phyloP scores from a whole-genome alignment of 2,113 vertebrate genomes.

The Microtus oregoni region DNA sequence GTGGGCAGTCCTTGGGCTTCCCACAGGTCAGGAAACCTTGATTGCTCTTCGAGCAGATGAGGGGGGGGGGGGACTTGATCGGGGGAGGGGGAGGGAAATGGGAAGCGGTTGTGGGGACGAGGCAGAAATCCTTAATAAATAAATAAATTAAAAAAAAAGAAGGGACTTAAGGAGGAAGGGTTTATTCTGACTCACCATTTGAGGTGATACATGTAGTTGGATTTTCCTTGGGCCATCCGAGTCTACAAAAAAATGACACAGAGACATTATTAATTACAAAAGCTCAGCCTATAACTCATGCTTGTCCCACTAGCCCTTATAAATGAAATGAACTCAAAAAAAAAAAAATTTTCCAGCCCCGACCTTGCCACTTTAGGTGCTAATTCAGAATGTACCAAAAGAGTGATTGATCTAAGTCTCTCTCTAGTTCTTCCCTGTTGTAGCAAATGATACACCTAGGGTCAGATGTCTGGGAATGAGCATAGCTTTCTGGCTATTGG shows the following conservation, averaged over 20 bases:
- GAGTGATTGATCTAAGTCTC: background rate
- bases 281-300: background rate
- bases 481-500: rapidly evolving
- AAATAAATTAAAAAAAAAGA: no score
- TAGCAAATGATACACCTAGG: background rate
- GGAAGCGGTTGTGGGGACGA: no score
- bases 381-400: slow-evolving; percentile 36
- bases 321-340: background rate
- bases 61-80: no score
- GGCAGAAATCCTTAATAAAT: no score
- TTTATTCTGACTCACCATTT: background rate
- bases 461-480: background rate
- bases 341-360: no score
- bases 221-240: background rate
- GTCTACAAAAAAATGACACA: background rate
- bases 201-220: background rate
- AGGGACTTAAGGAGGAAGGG: background rate
- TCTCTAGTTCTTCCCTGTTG: background rate
- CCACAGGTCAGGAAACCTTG: no score
- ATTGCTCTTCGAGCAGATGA: no score
- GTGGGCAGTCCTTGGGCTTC: no score
- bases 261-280: background rate
- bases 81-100: no score
- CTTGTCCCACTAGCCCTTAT: background rate
- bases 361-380: background rate